These are phyloP conservation scores for Sesia bembeciformis DNA, from an alignment of 2,888 invertebrate genomes.

Conservation along the genomic window DNA sequence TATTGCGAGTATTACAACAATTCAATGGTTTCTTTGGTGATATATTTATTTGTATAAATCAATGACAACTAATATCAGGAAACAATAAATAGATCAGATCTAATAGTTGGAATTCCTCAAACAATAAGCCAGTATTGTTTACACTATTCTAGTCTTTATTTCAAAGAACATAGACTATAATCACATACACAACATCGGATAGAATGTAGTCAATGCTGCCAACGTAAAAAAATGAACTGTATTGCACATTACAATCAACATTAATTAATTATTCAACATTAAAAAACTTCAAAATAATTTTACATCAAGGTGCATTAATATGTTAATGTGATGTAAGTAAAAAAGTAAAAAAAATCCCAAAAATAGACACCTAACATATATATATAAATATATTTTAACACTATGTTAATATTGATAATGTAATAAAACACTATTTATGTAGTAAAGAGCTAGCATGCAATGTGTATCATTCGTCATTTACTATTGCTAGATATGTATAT, in stretches of 20 bases:
- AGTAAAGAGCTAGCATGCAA: too few relatives aligned
- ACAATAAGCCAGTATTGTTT: not conserved
- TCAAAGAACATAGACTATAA: not conserved
- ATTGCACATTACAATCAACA: conserved; percentile 10
- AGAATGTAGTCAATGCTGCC: conserved; percentile 2
- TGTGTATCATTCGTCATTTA: too few relatives aligned
- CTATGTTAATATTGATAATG: conserved; percentile 24
- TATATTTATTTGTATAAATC: conserved; percentile 40
- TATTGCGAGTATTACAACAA: conserved; percentile 63
- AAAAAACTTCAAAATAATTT: conserved; percentile 25
- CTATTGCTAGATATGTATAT: too few relatives aligned
- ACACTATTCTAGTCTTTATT: not conserved
- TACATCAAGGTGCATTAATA: conserved; percentile 32
- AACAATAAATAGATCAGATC: conserved; percentile 27
- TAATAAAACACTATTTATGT: not conserved
- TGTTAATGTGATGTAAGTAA: conserved; percentile 32
- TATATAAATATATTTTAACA: conserved; percentile 21
- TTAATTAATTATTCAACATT: conserved; percentile 8
- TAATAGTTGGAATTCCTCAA: not conserved
- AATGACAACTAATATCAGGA: conserved; percentile 18
- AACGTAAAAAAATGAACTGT: conserved; percentile 4
- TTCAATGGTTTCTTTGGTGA: conserved; percentile 69
- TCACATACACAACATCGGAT: conserved; percentile 4
- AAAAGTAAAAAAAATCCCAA: conserved; percentile 26
- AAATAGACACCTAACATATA: conserved; percentile 38